Evolutionary conservation across 2,797 vertebrate species (phyloP).

Genomic region (Peromyscus eremicus): DNA sequence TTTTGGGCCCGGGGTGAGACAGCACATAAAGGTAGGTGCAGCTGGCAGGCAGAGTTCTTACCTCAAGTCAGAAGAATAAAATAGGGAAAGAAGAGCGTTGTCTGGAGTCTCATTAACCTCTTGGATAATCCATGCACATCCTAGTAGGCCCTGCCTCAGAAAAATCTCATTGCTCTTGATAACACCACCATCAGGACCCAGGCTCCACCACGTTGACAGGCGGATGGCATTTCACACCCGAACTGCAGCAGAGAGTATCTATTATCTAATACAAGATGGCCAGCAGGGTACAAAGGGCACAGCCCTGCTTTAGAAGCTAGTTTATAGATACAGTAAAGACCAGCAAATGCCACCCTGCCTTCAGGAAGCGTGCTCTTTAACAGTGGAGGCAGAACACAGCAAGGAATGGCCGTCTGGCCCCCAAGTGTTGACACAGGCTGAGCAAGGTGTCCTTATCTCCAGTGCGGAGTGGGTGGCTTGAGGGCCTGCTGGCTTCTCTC

Average conservation of each 20-base stretch:
- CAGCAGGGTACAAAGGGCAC: not conserved
- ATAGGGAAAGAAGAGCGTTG: not conserved
- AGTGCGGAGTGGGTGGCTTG: rapidly evolving
- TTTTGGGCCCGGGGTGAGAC: not conserved
- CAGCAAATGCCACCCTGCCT: not conserved
- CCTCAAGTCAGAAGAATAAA: not conserved
- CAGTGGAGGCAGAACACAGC: not conserved
- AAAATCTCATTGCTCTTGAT: too few relatives aligned
- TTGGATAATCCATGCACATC: not conserved
- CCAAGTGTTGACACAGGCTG: too few relatives aligned
- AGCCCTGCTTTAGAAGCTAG: not conserved
- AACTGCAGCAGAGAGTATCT: not conserved
- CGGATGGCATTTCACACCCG: not conserved
- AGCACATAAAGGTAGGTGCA: not conserved
- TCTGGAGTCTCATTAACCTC: too few relatives aligned
- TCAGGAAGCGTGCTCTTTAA: not conserved
- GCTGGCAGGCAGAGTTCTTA: too few relatives aligned
- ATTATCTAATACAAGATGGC: not conserved
- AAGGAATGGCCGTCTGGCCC: not conserved
- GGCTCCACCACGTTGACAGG: not conserved
- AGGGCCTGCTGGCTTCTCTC: not conserved
- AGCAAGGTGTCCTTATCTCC: not conserved
- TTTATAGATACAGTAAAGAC: not conserved
- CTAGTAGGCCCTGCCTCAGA: not conserved
- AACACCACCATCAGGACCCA: not conserved